Evolutionary conservation across 2,888 invertebrate genomes (phyloP).

Genomic region (Lacanobia wlatinum): DNA sequence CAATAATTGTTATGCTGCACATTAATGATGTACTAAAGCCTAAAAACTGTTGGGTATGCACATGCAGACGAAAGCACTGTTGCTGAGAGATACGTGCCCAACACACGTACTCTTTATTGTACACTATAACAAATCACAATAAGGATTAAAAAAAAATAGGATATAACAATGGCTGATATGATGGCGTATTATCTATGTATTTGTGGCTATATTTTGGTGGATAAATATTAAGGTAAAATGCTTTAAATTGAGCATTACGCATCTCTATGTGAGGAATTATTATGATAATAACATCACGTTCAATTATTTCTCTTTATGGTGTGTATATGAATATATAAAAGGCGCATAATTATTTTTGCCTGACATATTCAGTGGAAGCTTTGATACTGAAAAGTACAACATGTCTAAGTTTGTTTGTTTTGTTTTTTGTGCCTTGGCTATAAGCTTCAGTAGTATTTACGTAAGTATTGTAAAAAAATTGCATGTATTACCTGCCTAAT

Average conservation of each 20-base stretch:
- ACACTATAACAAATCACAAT: no score
- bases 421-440: not conserved
- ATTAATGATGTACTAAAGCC: no score
- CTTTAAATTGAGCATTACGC: not conserved
- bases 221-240: no score
- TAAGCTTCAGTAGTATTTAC: not conserved
- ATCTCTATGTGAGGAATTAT: not conserved
- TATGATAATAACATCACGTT: constrained; percentile 2
- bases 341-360: not conserved
- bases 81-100: no score
- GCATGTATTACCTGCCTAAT: no score
- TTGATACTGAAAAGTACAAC: not conserved
- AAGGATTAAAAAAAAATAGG: no score
- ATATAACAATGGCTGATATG: no score
- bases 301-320: not conserved
- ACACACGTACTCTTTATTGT: no score
- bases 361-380: not conserved
- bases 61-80: no score
- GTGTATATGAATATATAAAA: not conserved
- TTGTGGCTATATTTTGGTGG: not conserved
- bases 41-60: no score
- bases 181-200: no score
- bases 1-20: no score
- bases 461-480: not conserved
- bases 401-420: constrained; percentile 6